These are phyloP conservation scores for Melanostoma mellinum DNA, from an alignment of 2,888 invertebrate species.

Conservation along the genomic window DNA sequence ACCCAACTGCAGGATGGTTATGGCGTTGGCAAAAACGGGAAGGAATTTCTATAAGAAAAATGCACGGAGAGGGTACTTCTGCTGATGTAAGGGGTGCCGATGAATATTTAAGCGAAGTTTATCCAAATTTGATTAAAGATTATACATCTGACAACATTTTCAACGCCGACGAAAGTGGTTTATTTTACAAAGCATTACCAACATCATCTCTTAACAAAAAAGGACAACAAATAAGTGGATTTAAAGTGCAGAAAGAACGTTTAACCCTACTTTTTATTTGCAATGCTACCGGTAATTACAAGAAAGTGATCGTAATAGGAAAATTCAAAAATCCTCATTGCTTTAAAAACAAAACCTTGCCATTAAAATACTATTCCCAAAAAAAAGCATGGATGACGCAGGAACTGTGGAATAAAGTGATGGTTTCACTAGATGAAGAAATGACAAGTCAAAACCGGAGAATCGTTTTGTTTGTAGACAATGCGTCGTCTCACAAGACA, in stretches of 20 bases:
- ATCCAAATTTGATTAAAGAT: slow-evolving; percentile 35
- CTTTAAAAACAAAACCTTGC: slow-evolving; percentile 61
- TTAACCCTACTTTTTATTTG: slow-evolving; percentile 67
- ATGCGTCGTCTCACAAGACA: slow-evolving; percentile 64
- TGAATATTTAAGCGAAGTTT: slow-evolving; percentile 39
- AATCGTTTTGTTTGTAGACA: slow-evolving; percentile 67
- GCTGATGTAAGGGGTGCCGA: slow-evolving; percentile 54
- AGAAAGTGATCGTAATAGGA: slow-evolving; percentile 64
- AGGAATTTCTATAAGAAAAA: slow-evolving; percentile 49
- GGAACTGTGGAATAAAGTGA: slow-evolving; percentile 58
- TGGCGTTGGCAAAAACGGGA: slow-evolving; percentile 59
- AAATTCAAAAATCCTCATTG: slow-evolving; percentile 57
- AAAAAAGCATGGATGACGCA: slow-evolving; percentile 67
- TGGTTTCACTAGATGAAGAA: slow-evolving; percentile 62
- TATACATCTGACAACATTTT: slow-evolving; percentile 56
- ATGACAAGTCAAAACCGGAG: slow-evolving; percentile 62
- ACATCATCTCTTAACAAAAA: slow-evolving; percentile 52
- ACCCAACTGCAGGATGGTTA: slow-evolving; percentile 32
- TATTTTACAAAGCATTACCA: slow-evolving; percentile 59
- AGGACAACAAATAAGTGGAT: slow-evolving; percentile 30
- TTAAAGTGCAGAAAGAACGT: slow-evolving; percentile 52
- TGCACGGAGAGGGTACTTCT: slow-evolving; percentile 43
- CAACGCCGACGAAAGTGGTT: slow-evolving; percentile 63
- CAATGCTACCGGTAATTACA: slow-evolving; percentile 63
- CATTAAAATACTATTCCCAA: slow-evolving; percentile 57